Base-by-base conservation (phyloP, 2,888 invertebrate genomes). In the Psylliodes chrysocephalus region DNA sequence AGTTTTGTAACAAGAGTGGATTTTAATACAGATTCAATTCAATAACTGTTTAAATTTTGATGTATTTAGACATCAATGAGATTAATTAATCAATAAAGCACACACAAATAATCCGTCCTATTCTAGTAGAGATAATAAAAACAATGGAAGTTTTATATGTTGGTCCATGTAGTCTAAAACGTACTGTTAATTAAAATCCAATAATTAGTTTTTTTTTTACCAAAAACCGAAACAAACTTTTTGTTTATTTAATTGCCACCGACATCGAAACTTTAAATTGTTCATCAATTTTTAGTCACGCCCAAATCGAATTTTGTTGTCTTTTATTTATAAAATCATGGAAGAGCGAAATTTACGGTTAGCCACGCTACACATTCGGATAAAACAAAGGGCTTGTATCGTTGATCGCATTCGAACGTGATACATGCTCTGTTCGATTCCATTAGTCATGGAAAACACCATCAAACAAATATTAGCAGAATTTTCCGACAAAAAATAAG, bases 321-420 rank as follows among this genome's bases (percentile, higher is more conserved):
- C 30, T 49, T 49, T 49, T 49, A 49, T 49, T 49, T 30, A 15
- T 14, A 14, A 49, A 49, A 28, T 49, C 12, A 49, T 49, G 49
- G 28, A 12, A 49, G 28, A 28, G 14, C 28, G 1, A 49, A 49
- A 49, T 49, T 49, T 49, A 49, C 30, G 30, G 49, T 49, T 49
- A 17, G 10, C 44, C 44, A 14, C 8, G 28, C n/a, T 30, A 28
- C 49, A 49, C 49, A 49, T 14, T 49, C 30, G 28, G 3, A 49
- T 28, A 49, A 49, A 49, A 25, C 25, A 49, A 49, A 49, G 17
- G 49, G 49, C 49, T 49, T 49, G 49, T 28, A 49, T 28, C 49
- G 12, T 12, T 30, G 49, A 49, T 49, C 30, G 15, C 28, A 15
- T 49, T 49, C 30, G 28, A 49, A 10, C 30, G 30, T 28, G 49